Base-by-base conservation (phyloP, 2,888 invertebrate species). In the Bellardia pandia region DNA sequence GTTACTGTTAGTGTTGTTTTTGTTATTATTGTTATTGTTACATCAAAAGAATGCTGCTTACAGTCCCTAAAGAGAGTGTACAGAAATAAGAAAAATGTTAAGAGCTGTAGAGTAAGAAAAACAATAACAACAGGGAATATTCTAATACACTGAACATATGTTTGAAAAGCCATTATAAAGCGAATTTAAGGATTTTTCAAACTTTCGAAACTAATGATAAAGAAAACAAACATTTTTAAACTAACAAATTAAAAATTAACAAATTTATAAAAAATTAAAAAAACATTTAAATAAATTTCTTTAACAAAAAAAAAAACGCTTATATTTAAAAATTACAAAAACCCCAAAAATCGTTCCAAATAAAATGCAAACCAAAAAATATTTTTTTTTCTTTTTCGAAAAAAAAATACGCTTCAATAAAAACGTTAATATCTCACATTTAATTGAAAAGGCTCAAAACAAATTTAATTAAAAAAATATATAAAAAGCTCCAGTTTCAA, bases 41-140 rank as follows among this genome's bases (percentile, higher is more conserved):
- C 76, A 62, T 80, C 37, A 69, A 84, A 86, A 58, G 23, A 62
- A 45, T 77, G 76, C 76, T 56, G 5, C 66, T 62, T 48, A 78
- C 74, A 84, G 56, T 87, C 69, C 48, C 80, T 56, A 60, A 84
- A 80, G 84, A 84, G 72, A 23, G 74, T 42, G 23, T 23, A 23
- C 37, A 40, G 8, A 75, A 60, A 60, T 37, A n/a, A 37, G 16
- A 8, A 13, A 60, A 60, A 60, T 30, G 33, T 9, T 62, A 51
- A 74, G 68, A 85, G 84, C 60, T 51, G 23, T 23, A 62, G 9
- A 14, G 42, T n/a, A 56, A 76, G 9, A 30, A 83, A 71, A 71
- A 14, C 13, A 76, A 42, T 14, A 11, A 40, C 45, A 75, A 30
- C n/a, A 78, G 72, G 48, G 78, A 33, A 78, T 53, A 48, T 37